phyloP scores from a whole-genome alignment of 2,888 invertebrate genomes.

The Diarsia mendica region DNA sequence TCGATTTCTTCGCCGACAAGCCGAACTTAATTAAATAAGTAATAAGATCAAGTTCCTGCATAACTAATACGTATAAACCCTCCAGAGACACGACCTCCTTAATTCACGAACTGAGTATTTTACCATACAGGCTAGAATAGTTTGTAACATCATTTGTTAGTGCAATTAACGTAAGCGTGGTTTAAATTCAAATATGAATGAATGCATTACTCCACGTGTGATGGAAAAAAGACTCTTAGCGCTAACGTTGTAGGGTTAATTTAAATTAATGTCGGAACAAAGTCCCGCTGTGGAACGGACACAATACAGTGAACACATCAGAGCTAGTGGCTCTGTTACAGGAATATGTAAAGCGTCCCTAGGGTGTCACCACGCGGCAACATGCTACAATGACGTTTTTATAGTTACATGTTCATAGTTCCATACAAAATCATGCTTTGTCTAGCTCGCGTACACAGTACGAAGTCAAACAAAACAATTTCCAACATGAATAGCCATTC shows the following conservation, averaged over 20 bases:
- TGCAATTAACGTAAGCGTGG: conserved; percentile 64
- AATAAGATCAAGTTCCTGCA: conserved; percentile 76
- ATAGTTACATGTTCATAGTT: conserved; percentile 62
- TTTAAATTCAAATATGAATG: conserved; percentile 66
- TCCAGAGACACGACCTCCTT: conserved; percentile 66
- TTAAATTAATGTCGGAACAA: conserved; percentile 60
- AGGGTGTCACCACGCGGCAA: conserved; percentile 67
- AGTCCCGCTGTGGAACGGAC: conserved; percentile 59
- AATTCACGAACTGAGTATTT: conserved; percentile 48
- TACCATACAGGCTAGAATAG: conserved; percentile 54
- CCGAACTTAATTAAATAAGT: conserved; percentile 76
- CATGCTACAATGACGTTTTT: conserved; percentile 70
- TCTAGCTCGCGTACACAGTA: conserved; percentile 21
- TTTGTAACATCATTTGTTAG: conserved; percentile 64
- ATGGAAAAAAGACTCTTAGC: conserved; percentile 59
- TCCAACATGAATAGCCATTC: conserved; percentile 54
- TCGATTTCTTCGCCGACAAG: conserved; percentile 60
- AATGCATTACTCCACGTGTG: conserved; percentile 55
- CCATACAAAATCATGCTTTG: conserved; percentile 58
- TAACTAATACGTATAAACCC: conserved; percentile 70
- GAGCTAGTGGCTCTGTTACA: conserved; percentile 64
- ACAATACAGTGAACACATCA: conserved; percentile 65
- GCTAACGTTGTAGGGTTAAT: conserved; percentile 55
- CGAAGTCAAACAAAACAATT: conserved; percentile 57
- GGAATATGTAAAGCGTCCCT: conserved; percentile 70